phyloP scores from a whole-genome alignment of 2,888 invertebrate genomes.

The Patella pellucida region DNA sequence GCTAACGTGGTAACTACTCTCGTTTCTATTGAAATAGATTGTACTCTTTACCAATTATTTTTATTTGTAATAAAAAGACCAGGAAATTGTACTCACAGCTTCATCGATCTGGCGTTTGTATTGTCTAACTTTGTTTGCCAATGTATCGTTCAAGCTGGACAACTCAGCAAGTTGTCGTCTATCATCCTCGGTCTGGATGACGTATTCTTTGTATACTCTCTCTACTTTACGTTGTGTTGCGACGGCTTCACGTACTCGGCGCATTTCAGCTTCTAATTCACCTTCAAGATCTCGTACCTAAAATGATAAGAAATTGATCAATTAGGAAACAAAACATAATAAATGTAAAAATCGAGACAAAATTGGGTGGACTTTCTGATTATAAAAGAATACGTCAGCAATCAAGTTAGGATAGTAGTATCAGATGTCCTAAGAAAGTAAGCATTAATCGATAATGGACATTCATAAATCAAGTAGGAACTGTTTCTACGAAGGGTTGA shows the following conservation, averaged over 20 bases:
- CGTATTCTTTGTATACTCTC: constrained; percentile 64
- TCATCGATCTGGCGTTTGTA: constrained; percentile 71
- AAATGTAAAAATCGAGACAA: neutral
- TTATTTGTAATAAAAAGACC: no score
- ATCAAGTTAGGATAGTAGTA: no score
- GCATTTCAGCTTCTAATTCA: constrained; percentile 68
- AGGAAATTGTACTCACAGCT: constrained; percentile 59
- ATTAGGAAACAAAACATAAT: neutral
- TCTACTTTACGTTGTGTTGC: constrained; percentile 66
- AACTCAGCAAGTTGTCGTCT: constrained; percentile 64
- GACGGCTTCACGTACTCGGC: constrained; percentile 65
- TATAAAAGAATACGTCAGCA: no score
- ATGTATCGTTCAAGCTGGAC: constrained; percentile 61
- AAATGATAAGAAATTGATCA: neutral
- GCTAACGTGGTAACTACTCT: no score
- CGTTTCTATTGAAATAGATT: no score
- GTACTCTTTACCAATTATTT: no score
- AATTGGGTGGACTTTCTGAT: neutral
- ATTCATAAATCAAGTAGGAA: no score
- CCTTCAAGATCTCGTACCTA: constrained; percentile 70
- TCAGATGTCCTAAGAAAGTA: no score
- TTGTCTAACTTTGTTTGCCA: constrained; percentile 64
- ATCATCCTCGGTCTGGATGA: constrained; percentile 66
- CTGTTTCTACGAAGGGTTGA: no score
- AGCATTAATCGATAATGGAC: no score